These are phyloP conservation scores for Drosophila siamana DNA, from an alignment of 2,888 invertebrate species.

Conservation along the genomic window DNA sequence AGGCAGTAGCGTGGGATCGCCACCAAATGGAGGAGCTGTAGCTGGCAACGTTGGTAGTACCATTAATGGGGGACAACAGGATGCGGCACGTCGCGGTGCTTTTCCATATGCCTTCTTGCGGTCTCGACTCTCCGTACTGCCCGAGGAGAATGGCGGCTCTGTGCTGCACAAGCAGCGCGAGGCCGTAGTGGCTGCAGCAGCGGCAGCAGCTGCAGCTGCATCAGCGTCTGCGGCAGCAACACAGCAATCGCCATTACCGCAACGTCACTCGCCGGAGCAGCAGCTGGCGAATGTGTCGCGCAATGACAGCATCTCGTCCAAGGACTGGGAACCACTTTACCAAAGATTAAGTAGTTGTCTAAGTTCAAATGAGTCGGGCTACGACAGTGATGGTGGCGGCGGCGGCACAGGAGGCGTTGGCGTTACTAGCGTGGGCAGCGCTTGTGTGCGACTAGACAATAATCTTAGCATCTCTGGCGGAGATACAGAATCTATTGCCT, in stretches of 20 bases:
- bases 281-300: constrained; percentile 81
- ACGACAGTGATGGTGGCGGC: constrained; percentile 91
- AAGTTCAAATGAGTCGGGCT: constrained; percentile 93
- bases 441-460: constrained; percentile 82
- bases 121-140: constrained; percentile 91
- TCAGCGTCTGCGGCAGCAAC: constrained; percentile 54
- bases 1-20: constrained; percentile 50
- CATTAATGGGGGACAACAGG: constrained; percentile 53
- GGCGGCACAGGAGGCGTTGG: constrained; percentile 87
- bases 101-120: constrained; percentile 92
- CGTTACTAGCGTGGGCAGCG: neutral
- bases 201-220: constrained; percentile 49
- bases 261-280: constrained; percentile 84
- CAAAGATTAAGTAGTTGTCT: constrained; percentile 90
- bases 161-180: constrained; percentile 82
- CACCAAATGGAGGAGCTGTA: constrained; percentile 46
- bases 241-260: constrained; percentile 72
- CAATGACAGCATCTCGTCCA: constrained; percentile 87
- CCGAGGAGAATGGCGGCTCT: constrained; percentile 89
- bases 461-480: constrained; percentile 84
- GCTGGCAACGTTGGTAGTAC: neutral
- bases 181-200: constrained; percentile 65
- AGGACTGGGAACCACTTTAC: constrained; percentile 87
- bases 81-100: constrained; percentile 87
- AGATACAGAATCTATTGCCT: constrained; percentile 85